Percentiles rank a stretch among this genome's conserved stretches.
Conservation (phyloP, 2,888 invertebrate species). For the Tolmerus cingulatus region DNA sequence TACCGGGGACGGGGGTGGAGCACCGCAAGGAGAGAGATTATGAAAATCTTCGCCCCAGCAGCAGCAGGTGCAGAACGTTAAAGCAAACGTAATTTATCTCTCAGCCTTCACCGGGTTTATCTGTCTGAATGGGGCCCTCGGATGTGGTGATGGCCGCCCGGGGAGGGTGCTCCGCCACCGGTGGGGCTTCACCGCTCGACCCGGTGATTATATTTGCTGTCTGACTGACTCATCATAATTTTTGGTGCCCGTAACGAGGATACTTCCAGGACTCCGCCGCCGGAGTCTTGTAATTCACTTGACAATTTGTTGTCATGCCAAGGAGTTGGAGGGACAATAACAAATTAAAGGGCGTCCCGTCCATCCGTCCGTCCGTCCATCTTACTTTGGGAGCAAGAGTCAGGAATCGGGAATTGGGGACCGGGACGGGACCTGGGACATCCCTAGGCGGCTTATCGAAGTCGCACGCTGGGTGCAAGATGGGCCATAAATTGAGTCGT, state of each 20-base stretch:
- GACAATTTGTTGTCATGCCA: slow-evolving; percentile 27
- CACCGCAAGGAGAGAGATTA: neutral
- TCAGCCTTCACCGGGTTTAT: neutral
- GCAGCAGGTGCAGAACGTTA: slow-evolving; percentile 34
- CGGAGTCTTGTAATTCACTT: slow-evolving; percentile 20
- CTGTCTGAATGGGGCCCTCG: neutral
- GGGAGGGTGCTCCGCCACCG: neutral
- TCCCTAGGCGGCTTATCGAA: neutral
- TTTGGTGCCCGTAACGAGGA: slow-evolving; percentile 8
- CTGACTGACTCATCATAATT: slow-evolving; percentile 37
- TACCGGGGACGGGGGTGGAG: neutral
- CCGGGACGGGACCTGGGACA: neutral
- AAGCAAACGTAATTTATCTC: slow-evolving; percentile 40
- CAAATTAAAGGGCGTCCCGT: slow-evolving; percentile 11
- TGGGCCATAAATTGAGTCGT: slow-evolving; percentile 15
- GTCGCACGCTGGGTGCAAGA: slow-evolving; percentile 2
- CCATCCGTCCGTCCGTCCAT: neutral
- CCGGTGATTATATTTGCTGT: slow-evolving; percentile 35
- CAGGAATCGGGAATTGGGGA: neutral
- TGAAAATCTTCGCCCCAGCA: neutral
- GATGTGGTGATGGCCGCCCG: neutral
- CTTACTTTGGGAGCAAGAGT: neutral
- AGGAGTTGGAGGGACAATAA: slow-evolving; percentile 13
- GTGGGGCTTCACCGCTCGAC: neutral
- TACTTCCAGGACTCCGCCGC: neutral